Evolutionary conservation across 2,113 vertebrate genomes (phyloP).

Genomic region (Chaetodon trifascialis): DNA sequence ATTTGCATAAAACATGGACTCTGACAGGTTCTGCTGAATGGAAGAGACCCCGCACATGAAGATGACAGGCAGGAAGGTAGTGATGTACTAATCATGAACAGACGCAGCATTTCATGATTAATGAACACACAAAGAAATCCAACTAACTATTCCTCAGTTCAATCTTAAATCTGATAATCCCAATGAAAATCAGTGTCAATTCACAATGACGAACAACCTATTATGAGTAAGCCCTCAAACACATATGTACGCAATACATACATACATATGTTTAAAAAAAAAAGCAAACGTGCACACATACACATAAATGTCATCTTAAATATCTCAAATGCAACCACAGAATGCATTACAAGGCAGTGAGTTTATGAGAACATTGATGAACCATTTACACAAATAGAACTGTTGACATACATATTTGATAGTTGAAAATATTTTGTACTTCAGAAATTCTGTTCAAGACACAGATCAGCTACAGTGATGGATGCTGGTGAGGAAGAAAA

Average conservation of each 20-base stretch:
- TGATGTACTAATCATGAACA: constrained; percentile 15
- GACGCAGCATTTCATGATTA: constrained; percentile 29
- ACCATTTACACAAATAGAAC: constrained; percentile 24
- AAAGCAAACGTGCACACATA: constrained; percentile 7
- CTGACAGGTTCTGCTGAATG: constrained; percentile 3
- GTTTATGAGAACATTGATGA: neutral
- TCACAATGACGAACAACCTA: neutral
- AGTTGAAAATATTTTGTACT: constrained; percentile 18
- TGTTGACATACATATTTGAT: constrained; percentile 1
- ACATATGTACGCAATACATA: neutral
- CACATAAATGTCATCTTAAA: constrained; percentile 17
- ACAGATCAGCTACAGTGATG: constrained; percentile 22
- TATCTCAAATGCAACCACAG: constrained; percentile 35
- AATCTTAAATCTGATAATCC: constrained; percentile 22
- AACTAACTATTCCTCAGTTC: neutral
- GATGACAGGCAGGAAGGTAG: constrained; percentile 11
- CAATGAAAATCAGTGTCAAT: constrained; percentile 4
- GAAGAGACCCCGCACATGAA: constrained; percentile 12
- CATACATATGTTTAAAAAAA: neutral
- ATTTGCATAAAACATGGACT: constrained; percentile 60
- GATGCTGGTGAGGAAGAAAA: constrained; percentile 49
- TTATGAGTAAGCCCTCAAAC: constrained; percentile 21
- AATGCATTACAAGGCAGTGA: constrained; percentile 41
- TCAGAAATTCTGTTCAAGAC: constrained; percentile 4
- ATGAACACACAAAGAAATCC: constrained; percentile 21